Base-by-base conservation (phyloP, 2,888 invertebrate genomes). In the Alloplasta piceator region DNA sequence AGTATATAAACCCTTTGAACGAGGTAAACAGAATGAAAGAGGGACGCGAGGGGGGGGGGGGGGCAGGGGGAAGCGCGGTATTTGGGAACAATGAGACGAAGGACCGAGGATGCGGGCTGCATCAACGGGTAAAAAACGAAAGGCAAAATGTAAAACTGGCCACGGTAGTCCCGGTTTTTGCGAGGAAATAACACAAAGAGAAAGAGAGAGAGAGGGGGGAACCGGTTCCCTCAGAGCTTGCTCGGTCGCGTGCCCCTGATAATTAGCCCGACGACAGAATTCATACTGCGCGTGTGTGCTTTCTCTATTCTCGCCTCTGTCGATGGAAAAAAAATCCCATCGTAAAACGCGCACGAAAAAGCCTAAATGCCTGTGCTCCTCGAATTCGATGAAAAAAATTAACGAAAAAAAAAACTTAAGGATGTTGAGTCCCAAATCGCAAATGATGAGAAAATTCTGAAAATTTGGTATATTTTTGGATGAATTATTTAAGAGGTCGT, bases 221-320 rank as follows among this genome's bases (percentile, higher is more conserved):
- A 80, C 78, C 66, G 81, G 81, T 82, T 78, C 12, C 39, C 36
- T 41, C 48, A 66, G 70, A 75, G 66, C 66, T 78, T 71, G 78
- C 41, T 71, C 60, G 66, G 81, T 82, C 81, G 81, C 81, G 81
- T 82, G 81, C 81, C 78, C 74, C 81, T 71, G 78, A 78, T 82
- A 82, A 82, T 82, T 82, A 78, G 78, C 74, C 66, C 66, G 75
- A 78, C 71, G 74, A 78, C 81, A 71, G 70, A 71, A 66, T 66
- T 66, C 64, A 66, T 60, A 58, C 67, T 41, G 72, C 56, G 12
- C 52, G 52, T 52, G 14, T 58, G 50, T 60, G 58, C 50, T 75
- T 78, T 70, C 71, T 61, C 74, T 71, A 82, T 78, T 82, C 71
- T 71, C 74, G 70, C 64, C 76, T 66, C 70, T 48, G 74, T 56